Evolutionary conservation across 1,140 invertebrate species (phyloP), one percentile per base, ranked within the genome.

Genomic region (Helicoverpa armigera): DNA sequence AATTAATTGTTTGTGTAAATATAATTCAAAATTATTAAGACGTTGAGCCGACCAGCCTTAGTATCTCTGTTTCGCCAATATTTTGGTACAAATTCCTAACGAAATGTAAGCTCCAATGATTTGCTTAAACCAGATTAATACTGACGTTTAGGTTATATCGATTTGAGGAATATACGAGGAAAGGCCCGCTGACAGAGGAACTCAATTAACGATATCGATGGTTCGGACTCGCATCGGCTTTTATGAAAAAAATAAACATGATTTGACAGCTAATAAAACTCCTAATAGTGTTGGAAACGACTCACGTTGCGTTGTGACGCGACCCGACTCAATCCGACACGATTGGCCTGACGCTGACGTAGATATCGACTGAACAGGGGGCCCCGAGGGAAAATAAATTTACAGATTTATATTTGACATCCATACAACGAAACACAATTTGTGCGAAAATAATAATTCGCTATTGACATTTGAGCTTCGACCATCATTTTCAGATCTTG

Each of bases 251-350:
- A 79, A 77, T 79, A 81, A 85, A 82, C 83, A 70, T 79, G 79
- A 74, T 70, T 73, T 76, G 82, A 84, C 85, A 80, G 85, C 84
- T 83, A 88, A 88, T 86, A 86, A 87, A 86, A 84, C 85, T 85
- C 81, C 82, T 83, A 86, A 89, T 87, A 85, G 86, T 79, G 83
- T 83, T 85, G 79, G 70, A 78, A 89, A 86, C 85, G 77, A 85
- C 65, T 86, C 85, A 83, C 82, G 86, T 83, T 82, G 85, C 67
- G 81, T 72, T 79, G 69, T 82, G 88, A 87, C 83, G 56, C 78
- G 88, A 89, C 89, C 88, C 89, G 85, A 85, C 89, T 91, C 89
- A 89, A 89, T 88, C 85, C 58, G 82, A 83, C 76, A 74, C 76
- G 83, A 86, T 86, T 72, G 79, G 18, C 35, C 83, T 85, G 85